A percentile compares a stretch with the other conserved stretches of the same genome.
Conservation (phyloP, 2,797 vertebrate species). For the Lagodon rhomboides region DNA sequence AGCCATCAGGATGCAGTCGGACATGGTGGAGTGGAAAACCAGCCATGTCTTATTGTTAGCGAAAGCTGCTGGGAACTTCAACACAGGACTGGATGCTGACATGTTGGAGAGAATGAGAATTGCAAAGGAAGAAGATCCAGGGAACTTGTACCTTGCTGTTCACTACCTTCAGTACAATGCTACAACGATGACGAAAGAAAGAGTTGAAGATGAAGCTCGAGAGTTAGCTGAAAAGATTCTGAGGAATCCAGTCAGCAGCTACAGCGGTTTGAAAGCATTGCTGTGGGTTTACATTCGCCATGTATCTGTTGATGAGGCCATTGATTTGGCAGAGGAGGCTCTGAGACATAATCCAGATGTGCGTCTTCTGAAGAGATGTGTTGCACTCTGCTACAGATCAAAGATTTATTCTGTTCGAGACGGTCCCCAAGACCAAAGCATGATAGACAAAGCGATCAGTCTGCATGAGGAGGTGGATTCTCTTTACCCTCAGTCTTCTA, state of each 20-base stretch:
- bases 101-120: slow-evolving; percentile 29
- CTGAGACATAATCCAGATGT: slow-evolving; percentile 47
- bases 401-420: no score
- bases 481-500: no score
- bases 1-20: slow-evolving; percentile 64
- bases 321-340: slow-evolving; percentile 58
- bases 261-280: slow-evolving; percentile 58
- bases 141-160: slow-evolving; percentile 58
- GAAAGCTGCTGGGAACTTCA: no score
- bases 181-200: not conserved
- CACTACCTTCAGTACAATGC: slow-evolving; percentile 27
- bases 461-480: no score
- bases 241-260: not conserved
- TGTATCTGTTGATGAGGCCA: slow-evolving; percentile 36
- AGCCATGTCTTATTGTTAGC: slow-evolving; percentile 38
- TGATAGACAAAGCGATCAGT: no score
- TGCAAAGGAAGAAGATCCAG: slow-evolving; percentile 18
- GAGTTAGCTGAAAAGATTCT: not conserved
- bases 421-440: no score
- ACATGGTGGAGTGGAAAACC: slow-evolving; percentile 47
- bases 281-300: slow-evolving; percentile 35
- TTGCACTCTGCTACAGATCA: not conserved
- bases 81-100: not conserved
- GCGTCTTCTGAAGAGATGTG: slow-evolving; percentile 60
- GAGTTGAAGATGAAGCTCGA: not conserved